Conservation (phyloP, 2,113 vertebrate species). For the Eolophus roseicapilla region DNA sequence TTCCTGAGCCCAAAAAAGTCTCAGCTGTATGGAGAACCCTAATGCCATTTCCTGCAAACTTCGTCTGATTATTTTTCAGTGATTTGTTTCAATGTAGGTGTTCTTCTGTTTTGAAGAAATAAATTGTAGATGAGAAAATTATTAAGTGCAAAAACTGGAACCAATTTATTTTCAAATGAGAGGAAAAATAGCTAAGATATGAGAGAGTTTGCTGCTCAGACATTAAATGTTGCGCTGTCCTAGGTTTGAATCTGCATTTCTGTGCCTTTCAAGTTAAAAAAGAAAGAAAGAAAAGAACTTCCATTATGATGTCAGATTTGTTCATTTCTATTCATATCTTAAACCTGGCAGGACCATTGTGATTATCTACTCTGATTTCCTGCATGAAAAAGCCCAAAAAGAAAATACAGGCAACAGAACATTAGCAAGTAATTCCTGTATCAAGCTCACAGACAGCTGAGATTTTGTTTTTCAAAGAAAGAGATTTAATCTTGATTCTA, state of each 20-base stretch:
- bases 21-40: background rate
- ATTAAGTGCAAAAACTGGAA: background rate
- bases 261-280: constrained; percentile 3
- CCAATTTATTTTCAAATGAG: background rate
- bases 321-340: constrained; percentile 23
- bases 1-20: background rate
- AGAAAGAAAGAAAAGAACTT: background rate
- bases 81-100: background rate
- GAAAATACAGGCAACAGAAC: background rate
- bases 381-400: background rate
- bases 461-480: constrained; percentile 19
- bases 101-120: background rate
- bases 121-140: background rate
- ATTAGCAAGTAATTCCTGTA: constrained; percentile 19
- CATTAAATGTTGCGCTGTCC: background rate
- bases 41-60: background rate
- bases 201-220: background rate
- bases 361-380: constrained; percentile 39
- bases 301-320: background rate
- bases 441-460: background rate
- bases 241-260: background rate
- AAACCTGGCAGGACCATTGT: background rate
- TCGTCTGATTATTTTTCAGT: background rate
- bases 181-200: background rate
- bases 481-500: constrained; percentile 44